Conservation (phyloP, 1,140 invertebrate species). For the Condylostylus longicornis region DNA sequence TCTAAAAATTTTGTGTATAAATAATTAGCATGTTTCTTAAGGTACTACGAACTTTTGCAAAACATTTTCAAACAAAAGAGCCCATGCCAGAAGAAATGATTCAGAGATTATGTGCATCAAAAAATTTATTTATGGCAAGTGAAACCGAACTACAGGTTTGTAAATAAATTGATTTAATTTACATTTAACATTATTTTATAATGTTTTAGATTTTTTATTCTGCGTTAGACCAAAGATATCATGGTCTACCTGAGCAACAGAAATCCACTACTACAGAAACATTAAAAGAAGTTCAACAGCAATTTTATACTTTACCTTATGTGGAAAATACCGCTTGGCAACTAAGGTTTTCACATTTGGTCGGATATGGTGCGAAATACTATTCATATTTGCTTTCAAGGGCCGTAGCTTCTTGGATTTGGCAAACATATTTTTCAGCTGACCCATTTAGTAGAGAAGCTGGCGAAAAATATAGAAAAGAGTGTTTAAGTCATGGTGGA, state of each 20-base stretch:
- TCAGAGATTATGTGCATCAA: slow-evolving; percentile 62
- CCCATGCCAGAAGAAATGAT: slow-evolving; percentile 64
- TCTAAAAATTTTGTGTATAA: background rate
- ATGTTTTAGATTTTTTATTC: slow-evolving; percentile 55
- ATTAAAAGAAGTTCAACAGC: slow-evolving; percentile 60
- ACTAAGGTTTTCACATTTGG: slow-evolving; percentile 86
- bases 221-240: slow-evolving; percentile 77
- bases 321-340: slow-evolving; percentile 89
- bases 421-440: slow-evolving; percentile 72
- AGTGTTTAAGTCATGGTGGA: slow-evolving; percentile 78
- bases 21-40: slow-evolving; percentile 10
- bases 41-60: slow-evolving; percentile 68
- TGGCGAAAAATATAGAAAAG: slow-evolving; percentile 59
- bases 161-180: slow-evolving; percentile 31
- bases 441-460: slow-evolving; percentile 64
- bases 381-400: slow-evolving; percentile 93
- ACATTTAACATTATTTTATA: background rate
- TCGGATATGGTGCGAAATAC: slow-evolving; percentile 96
- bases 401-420: slow-evolving; percentile 84
- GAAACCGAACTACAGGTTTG: slow-evolving; percentile 76
- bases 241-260: slow-evolving; percentile 41
- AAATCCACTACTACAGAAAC: slow-evolving; percentile 56
- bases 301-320: slow-evolving; percentile 77
- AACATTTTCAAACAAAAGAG: slow-evolving; percentile 80
- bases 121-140: slow-evolving; percentile 71